Evolutionary conservation across 2,888 invertebrate species (phyloP).

Genomic region (Agrochola circellaris): DNA sequence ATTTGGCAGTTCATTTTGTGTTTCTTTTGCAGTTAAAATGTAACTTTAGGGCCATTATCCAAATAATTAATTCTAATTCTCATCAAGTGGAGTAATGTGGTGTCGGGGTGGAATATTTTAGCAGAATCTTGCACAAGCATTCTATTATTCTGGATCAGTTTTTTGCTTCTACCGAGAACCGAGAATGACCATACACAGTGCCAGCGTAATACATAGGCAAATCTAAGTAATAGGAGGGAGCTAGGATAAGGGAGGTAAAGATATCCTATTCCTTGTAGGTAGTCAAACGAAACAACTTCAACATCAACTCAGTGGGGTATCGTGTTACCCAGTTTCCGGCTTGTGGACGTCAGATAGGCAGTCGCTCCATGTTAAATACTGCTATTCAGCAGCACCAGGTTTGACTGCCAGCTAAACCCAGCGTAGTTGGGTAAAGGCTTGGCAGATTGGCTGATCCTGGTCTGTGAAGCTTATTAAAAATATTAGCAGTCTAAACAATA

Average conservation of each 20-base stretch:
- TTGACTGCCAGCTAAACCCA: neutral
- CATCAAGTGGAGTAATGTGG: neutral
- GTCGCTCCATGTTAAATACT: too few relatives aligned
- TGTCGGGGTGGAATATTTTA: neutral
- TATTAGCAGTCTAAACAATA: neutral
- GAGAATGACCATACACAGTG: too few relatives aligned
- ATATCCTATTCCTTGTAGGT: too few relatives aligned
- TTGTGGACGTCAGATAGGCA: too few relatives aligned
- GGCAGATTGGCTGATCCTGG: neutral
- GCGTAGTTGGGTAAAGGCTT: neutral
- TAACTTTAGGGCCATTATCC: too few relatives aligned
- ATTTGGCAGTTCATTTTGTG: constrained; percentile 14
- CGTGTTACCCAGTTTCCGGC: too few relatives aligned
- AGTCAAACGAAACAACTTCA: neutral
- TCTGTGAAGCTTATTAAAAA: neutral
- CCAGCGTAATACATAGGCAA: too few relatives aligned
- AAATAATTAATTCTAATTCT: too few relatives aligned
- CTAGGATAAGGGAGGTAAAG: too few relatives aligned
- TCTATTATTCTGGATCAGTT: neutral
- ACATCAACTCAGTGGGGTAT: too few relatives aligned
- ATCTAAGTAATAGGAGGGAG: too few relatives aligned
- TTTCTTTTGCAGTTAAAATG: neutral
- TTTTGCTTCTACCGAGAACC: neutral
- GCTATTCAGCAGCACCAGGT: too few relatives aligned
- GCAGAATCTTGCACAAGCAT: neutral